phyloP scores from a whole-genome alignment of 2,888 invertebrate species.

The Platycheirus albimanus region DNA sequence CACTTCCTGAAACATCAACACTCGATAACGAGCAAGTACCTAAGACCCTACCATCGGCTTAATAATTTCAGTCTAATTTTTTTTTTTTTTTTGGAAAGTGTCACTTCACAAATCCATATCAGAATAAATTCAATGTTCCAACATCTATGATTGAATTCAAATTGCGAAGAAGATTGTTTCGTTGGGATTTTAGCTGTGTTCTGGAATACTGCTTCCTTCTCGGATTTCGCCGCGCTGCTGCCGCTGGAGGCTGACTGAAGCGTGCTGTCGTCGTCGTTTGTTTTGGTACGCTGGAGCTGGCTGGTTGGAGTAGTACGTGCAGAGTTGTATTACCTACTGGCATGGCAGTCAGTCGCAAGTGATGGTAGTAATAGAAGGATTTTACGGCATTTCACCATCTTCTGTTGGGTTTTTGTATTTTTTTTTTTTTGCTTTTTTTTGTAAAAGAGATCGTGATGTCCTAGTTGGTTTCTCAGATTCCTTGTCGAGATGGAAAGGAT shows the following conservation, averaged over 20 bases:
- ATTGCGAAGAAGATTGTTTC: constrained; percentile 74
- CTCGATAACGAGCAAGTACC: constrained; percentile 1
- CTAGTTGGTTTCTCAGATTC: constrained; percentile 42
- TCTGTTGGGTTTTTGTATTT: not conserved
- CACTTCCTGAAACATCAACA: too few species aligned
- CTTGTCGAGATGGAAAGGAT: constrained; percentile 47
- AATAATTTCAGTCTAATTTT: constrained; percentile 13
- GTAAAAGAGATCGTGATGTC: constrained; percentile 49
- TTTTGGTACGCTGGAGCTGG: too few species aligned
- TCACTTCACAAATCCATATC: constrained; percentile 69
- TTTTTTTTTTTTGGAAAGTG: constrained; percentile 47
- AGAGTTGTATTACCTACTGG: constrained; percentile 22
- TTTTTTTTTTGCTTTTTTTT: constrained; percentile 3
- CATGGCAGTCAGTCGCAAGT: too few species aligned
- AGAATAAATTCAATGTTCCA: constrained; percentile 73
- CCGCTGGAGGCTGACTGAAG: constrained; percentile 61
- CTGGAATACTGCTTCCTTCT: constrained; percentile 53
- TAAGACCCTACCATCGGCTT: not conserved
- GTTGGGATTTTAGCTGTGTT: constrained; percentile 63
- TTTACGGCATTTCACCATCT: constrained; percentile 49
- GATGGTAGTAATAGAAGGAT: constrained; percentile 65
- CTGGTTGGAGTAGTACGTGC: constrained; percentile 53
- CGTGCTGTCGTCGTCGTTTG: constrained; percentile 17
- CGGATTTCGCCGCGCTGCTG: too few species aligned
- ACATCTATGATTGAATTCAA: constrained; percentile 74